These are phyloP conservation scores for Dermatemys mawii DNA, from an alignment of 2,113 vertebrate genomes.

Conservation along the genomic window DNA sequence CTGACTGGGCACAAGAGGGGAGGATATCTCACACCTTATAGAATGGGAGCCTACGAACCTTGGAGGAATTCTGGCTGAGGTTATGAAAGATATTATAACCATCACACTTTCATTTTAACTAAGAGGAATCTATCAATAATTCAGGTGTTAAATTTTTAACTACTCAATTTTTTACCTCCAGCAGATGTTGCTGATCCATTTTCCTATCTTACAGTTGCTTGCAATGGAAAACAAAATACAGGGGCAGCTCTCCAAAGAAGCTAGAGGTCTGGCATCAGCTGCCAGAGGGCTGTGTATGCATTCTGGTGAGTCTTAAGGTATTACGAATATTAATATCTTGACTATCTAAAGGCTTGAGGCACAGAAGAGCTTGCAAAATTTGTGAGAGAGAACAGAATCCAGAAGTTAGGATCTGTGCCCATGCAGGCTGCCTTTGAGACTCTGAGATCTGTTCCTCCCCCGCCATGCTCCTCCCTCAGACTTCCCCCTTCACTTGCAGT, in stretches of 20 bases:
- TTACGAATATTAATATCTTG: neutral
- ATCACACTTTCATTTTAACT: neutral
- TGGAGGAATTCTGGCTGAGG: neutral
- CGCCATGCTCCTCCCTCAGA: neutral
- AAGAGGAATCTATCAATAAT: neutral
- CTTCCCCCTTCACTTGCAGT: neutral
- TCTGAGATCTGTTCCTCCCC: neutral
- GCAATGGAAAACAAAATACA: neutral
- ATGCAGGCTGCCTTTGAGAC: neutral
- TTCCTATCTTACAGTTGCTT: neutral
- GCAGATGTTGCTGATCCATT: neutral
- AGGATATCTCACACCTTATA: neutral
- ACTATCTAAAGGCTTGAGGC: neutral
- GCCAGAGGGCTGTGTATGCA: accelerated
- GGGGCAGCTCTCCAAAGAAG: neutral
- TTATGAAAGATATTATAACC: neutral
- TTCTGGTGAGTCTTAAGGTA: constrained; percentile 3
- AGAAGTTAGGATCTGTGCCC: neutral
- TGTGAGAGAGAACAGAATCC: neutral
- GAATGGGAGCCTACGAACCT: neutral
- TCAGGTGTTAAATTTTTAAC: neutral
- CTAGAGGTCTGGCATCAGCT: accelerated
- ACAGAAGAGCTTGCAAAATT: neutral
- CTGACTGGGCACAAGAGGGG: neutral
- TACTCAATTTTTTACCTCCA: neutral